phyloP scores from a whole-genome alignment of 2,888 invertebrate species.

The Geophilus truncorum region DNA sequence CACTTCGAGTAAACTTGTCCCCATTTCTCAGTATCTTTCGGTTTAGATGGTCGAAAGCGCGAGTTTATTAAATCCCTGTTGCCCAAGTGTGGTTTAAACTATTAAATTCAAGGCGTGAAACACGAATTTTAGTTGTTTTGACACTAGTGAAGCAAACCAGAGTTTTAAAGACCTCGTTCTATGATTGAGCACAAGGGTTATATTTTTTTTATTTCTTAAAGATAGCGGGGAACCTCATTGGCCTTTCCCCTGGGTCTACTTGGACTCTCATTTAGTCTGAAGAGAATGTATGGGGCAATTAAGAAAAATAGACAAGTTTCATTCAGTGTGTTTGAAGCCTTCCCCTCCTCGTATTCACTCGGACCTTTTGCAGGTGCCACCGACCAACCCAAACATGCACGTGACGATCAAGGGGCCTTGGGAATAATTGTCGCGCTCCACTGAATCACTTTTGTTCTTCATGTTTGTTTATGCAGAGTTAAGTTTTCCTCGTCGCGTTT shows the following conservation, averaged over 20 bases:
- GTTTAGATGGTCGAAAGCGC: neutral
- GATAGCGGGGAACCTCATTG: neutral
- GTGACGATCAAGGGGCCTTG: neutral
- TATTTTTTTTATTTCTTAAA: neutral
- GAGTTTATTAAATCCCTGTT: neutral
- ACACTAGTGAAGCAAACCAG: neutral
- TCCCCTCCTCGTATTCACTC: neutral
- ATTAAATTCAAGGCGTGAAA: neutral
- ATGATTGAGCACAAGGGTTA: neutral
- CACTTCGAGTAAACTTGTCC: neutral
- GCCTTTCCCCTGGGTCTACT: neutral
- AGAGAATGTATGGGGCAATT: neutral
- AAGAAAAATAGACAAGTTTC: slow-evolving; percentile 12
- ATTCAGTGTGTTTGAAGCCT: neutral
- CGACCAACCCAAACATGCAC: slow-evolving; percentile 11
- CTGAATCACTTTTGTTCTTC: neutral
- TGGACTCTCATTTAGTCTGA: slow-evolving; percentile 1
- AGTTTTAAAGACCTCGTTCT: neutral
- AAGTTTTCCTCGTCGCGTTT: neutral
- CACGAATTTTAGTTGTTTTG: neutral
- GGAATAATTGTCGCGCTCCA: neutral
- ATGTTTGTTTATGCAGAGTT: neutral
- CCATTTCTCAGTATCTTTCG: neutral
- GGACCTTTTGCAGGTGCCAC: neutral
- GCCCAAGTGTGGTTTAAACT: neutral